phyloP scores from a whole-genome alignment of 2,113 vertebrate genomes.

The Hypocryptadius cinnamomeus region DNA sequence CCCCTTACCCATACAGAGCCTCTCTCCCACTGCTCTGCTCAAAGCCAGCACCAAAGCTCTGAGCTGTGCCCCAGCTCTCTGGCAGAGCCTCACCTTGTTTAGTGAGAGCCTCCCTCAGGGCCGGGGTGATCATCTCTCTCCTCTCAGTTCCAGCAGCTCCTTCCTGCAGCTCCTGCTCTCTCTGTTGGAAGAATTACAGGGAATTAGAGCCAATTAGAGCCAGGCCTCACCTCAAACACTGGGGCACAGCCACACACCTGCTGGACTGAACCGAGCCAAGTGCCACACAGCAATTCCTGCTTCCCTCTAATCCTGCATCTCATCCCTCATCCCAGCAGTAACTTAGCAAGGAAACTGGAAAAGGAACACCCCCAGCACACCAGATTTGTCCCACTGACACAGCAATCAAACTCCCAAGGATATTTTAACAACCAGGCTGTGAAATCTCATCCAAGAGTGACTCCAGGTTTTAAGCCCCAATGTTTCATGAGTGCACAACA shows the following conservation, averaged over 20 bases:
- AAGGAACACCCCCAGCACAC: neutral
- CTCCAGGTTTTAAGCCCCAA: neutral
- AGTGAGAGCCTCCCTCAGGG: conserved; percentile 81
- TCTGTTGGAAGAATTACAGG: conserved; percentile 61
- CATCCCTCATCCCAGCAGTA: neutral
- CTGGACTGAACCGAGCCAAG: neutral
- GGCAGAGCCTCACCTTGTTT: conserved; percentile 82
- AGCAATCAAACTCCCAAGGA: neutral
- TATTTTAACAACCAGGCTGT: neutral
- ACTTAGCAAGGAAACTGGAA: neutral
- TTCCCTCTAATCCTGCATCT: accelerated
- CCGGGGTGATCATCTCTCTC: conserved; percentile 89
- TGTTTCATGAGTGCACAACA: neutral
- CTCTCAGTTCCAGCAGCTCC: conserved; percentile 54
- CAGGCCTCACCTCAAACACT: neutral
- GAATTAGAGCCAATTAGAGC: neutral
- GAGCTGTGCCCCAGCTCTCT: neutral
- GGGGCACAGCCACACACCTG: neutral
- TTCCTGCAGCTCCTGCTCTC: conserved; percentile 41
- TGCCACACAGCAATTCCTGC: neutral
- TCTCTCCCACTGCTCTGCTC: neutral
- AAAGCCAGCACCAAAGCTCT: neutral
- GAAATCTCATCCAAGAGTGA: neutral
- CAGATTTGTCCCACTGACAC: neutral
- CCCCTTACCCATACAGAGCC: neutral